These are phyloP conservation scores for Nipponacmea schrenckii DNA, from an alignment of 2,888 invertebrate genomes.

Conservation along the genomic window DNA sequence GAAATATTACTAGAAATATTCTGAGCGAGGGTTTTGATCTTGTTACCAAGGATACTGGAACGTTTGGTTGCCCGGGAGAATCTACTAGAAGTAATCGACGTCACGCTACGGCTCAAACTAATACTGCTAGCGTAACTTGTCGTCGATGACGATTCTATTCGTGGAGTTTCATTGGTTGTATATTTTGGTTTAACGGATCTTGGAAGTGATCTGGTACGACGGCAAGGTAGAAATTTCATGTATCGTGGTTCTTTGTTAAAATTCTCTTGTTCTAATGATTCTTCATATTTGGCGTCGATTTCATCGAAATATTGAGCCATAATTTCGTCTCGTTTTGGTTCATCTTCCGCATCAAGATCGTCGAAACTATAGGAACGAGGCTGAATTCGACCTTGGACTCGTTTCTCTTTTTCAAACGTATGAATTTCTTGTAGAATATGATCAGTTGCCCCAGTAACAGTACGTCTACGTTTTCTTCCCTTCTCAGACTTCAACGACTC, in stretches of 20 bases:
- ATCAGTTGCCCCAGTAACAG: slow-evolving; percentile 58
- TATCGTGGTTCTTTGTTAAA: slow-evolving; percentile 45
- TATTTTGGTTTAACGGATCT: slow-evolving; percentile 43
- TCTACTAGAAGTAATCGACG: slow-evolving; percentile 41
- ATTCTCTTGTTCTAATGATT: slow-evolving; percentile 47
- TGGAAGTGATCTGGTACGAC: slow-evolving; percentile 55
- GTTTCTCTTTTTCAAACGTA: slow-evolving; percentile 48
- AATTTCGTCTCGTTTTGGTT: slow-evolving; percentile 43
- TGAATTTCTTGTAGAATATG: slow-evolving; percentile 53
- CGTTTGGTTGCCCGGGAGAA: slow-evolving; percentile 48
- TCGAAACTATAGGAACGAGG: slow-evolving; percentile 57
- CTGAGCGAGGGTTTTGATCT: slow-evolving; percentile 49
- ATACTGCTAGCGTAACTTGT: slow-evolving; percentile 38
- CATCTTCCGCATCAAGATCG: slow-evolving; percentile 38
- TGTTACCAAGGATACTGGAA: slow-evolving; percentile 53
- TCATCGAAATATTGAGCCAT: slow-evolving; percentile 56
- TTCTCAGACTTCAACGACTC: slow-evolving; percentile 75
- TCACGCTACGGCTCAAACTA: slow-evolving; percentile 45
- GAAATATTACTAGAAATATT: slow-evolving; percentile 34
- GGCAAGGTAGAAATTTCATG: slow-evolving; percentile 53
- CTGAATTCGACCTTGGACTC: slow-evolving; percentile 32
- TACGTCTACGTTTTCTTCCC: slow-evolving; percentile 41
- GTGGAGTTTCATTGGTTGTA: not conserved
- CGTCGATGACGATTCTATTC: not conserved
- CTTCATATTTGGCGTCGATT: slow-evolving; percentile 57